A percentile compares a stretch with the other conserved stretches of the same genome.
Conservation (phyloP, 2,797 vertebrate species). For the Streptopelia turtur region DNA sequence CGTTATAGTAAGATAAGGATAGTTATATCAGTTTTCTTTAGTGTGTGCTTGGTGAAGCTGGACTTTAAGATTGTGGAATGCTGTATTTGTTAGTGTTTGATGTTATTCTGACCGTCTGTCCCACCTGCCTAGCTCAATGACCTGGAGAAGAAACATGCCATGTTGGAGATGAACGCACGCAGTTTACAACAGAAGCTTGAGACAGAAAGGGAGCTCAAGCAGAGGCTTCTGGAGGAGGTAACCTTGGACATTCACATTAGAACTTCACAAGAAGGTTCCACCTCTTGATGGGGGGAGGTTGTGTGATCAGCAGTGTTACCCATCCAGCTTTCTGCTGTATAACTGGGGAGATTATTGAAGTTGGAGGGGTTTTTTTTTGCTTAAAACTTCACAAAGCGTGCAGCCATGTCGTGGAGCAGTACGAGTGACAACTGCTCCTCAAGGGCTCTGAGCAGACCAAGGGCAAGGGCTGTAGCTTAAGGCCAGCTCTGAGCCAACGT, state of each 20-base stretch:
- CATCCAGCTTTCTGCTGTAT: background rate
- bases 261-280: background rate
- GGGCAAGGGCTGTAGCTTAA: background rate
- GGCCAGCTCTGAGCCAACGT: background rate
- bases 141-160: slow-evolving; percentile 97
- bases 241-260: slow-evolving; percentile 6
- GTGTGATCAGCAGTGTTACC: background rate
- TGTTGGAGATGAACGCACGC: slow-evolving; percentile 98
- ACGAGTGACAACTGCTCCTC: background rate
- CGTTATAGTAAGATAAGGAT: background rate
- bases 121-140: slow-evolving; percentile 87
- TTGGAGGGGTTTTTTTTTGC: background rate
- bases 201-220: slow-evolving; percentile 96
- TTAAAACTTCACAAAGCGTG: background rate
- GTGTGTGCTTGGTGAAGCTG: background rate
- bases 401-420: background rate
- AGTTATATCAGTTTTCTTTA: background rate
- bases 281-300: background rate
- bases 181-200: slow-evolving; percentile 98
- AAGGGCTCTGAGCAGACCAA: background rate
- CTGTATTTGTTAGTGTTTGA: background rate
- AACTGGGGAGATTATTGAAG: background rate
- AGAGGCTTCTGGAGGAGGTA: slow-evolving; percentile 98
- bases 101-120: background rate
- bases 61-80: background rate